A percentile compares a stretch with the other conserved stretches of the same genome.
These are phyloP conservation scores for Chlorocebus sabaeus DNA, from an alignment of 2,113 vertebrate species.

Conservation along the genomic window DNA sequence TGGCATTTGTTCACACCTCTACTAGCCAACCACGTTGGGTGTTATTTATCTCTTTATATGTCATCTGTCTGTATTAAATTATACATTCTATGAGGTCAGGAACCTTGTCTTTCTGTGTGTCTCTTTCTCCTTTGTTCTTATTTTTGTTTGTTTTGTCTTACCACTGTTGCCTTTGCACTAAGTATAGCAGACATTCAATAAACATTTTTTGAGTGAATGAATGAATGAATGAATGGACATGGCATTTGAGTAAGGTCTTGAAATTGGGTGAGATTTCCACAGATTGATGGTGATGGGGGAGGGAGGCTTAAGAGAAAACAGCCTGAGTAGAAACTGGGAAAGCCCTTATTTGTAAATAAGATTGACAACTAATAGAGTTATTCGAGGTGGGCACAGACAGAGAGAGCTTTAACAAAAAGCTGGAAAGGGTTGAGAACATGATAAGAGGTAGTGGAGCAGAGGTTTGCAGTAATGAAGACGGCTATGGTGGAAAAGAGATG, in stretches of 20 bases:
- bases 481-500: not conserved
- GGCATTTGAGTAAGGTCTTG: constrained; percentile 11
- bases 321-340: not conserved
- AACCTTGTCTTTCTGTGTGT: not conserved
- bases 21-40: not conserved
- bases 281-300: not conserved
- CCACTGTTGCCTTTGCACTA: not conserved
- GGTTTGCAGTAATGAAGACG: not conserved
- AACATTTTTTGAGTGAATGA: not conserved
- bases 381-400: not conserved
- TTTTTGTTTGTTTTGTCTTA: not conserved
- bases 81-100: not conserved
- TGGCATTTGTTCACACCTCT: not conserved
- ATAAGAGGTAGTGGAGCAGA: too few species aligned
- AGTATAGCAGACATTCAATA: not conserved
- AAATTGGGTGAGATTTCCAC: not conserved
- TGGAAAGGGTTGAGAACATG: not conserved
- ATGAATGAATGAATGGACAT: not conserved
- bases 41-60: not conserved
- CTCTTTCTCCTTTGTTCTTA: not conserved
- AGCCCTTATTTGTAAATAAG: not conserved
- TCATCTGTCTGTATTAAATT: not conserved
- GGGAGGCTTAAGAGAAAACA: not conserved
- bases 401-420: not conserved
- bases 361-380: not conserved